These are phyloP conservation scores for Andrena chrysosceles DNA, from an alignment of 2,888 invertebrate genomes.

Conservation along the genomic window DNA sequence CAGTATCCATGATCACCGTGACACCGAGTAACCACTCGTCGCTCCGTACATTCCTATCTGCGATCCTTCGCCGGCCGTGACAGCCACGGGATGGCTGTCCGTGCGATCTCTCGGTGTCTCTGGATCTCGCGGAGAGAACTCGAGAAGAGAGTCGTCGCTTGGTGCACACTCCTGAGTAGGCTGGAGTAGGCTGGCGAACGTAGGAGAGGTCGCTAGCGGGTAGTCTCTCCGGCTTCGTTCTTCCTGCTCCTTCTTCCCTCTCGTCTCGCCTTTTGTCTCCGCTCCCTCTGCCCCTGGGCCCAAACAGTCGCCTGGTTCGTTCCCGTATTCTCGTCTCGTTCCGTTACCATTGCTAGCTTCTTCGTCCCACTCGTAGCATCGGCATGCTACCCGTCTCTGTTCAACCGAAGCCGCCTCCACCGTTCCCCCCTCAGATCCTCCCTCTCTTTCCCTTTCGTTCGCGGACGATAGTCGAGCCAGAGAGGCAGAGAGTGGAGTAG, in stretches of 20 bases:
- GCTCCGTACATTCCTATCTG: conserved; percentile 60
- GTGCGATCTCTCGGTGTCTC: conserved; percentile 28
- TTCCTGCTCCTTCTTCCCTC: conserved; percentile 32
- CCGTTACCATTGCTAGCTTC: conserved; percentile 10
- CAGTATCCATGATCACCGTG: conserved; percentile 66
- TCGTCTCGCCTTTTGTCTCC: conserved; percentile 36
- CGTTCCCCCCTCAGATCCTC: conserved; percentile 18
- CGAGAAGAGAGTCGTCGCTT: conserved; percentile 43
- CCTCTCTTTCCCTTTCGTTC: conserved; percentile 42
- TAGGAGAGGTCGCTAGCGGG: conserved; percentile 55
- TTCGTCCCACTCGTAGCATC: conserved; percentile 1
- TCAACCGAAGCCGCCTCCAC: not conserved
- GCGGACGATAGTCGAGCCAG: conserved; percentile 57
- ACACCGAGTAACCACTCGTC: conserved; percentile 62
- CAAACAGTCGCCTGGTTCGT: not conserved
- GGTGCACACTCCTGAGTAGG: not conserved
- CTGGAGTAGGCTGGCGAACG: conserved; percentile 1
- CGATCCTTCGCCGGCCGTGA: conserved; percentile 53
- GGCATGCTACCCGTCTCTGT: not conserved
- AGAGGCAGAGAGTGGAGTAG: conserved; percentile 50
- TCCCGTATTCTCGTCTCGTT: conserved; percentile 44
- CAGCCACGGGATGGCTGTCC: conserved; percentile 52
- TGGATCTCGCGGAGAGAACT: conserved; percentile 8
- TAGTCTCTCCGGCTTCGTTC: conserved; percentile 23
- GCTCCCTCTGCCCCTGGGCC: conserved; percentile 1